Base-by-base conservation (phyloP, 2,888 invertebrate genomes). In the Hyppa rectilinea region DNA sequence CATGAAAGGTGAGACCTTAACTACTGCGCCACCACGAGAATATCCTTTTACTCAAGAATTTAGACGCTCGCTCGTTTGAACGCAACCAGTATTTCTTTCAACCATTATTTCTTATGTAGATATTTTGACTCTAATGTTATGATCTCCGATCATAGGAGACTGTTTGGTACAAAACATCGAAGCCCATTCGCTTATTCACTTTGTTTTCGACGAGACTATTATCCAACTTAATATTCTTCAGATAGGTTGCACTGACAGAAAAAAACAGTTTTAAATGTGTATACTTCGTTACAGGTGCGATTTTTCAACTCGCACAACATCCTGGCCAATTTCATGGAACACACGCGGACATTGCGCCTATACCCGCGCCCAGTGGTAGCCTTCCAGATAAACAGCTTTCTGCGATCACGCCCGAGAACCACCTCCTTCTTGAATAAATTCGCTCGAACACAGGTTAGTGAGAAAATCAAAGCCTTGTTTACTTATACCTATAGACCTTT, bases 301-400 rank as follows among this genome's bases (percentile, higher is more conserved):
- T 99, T 99, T 94, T 99, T 99, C 96, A 99, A 99, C 93, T 99
- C 99, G 0, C 98, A 99, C 89, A 99, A 99, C 90, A 97, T 99
- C 14, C 95, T 99, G 85, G 99, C 99, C 0, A 99, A 99, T 92
- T 99, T 99, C 91, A 98, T 98, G 84, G 99, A 99, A 89, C 99
- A 99, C 93, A 99, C 99, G 2, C 96, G 99, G 71, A 99, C 99
- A 0, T 94, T 99, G 72, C 97, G 99, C 0, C 96, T 99, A 1
- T 99, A 99, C 94, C 99, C 99, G 2, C 96, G 99, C 66, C 99
- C 99, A 0, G 99, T 99, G 4, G 99, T 99, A 6, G 99, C 99
- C 7, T 99, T 99, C 89, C 99, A 99, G 95, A 98, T 99, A 87
- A 98, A 99, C 94, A 99, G 99, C 89, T 99, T 99, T 90, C 96